phyloP scores from a whole-genome alignment of 2,797 vertebrate genomes.

The Atherinosoma microstoma region DNA sequence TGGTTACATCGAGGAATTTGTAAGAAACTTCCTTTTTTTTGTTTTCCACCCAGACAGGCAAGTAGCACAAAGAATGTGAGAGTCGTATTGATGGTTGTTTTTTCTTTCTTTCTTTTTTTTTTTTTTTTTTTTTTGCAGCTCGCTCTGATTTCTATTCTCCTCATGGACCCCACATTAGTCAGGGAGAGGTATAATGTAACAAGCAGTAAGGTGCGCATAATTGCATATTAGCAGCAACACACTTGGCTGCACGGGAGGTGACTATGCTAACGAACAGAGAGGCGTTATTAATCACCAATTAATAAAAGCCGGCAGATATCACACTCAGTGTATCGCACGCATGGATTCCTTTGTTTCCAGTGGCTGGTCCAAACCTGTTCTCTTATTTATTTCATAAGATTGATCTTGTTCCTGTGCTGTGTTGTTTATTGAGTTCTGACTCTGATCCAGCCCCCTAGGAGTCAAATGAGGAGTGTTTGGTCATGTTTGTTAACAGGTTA shows the following conservation, averaged over 20 bases:
- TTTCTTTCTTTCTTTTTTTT: slow-evolving; percentile 1
- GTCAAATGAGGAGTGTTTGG: slow-evolving; percentile 73
- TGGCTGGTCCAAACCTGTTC: slow-evolving; percentile 71
- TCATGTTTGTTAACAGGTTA: slow-evolving; percentile 79
- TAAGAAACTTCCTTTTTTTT: slow-evolving; percentile 59
- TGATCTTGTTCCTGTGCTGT: slow-evolving; percentile 73
- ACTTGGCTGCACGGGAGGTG: slow-evolving; percentile 97
- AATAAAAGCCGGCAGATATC: slow-evolving; percentile 88
- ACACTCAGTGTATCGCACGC: slow-evolving; percentile 73
- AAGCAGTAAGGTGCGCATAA: slow-evolving; percentile 94
- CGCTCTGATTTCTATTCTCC: slow-evolving; percentile 78
- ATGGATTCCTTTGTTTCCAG: slow-evolving; percentile 80
- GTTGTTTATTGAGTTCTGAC: slow-evolving; percentile 77
- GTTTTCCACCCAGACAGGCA: slow-evolving; percentile 51
- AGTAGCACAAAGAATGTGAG: slow-evolving; percentile 63
- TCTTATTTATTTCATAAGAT: slow-evolving; percentile 80
- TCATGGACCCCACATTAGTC: slow-evolving; percentile 83
- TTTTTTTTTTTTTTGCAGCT: slow-evolving; percentile 55
- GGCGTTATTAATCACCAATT: slow-evolving; percentile 98
- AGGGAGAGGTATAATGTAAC: slow-evolving; percentile 88
- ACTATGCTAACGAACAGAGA: slow-evolving; percentile 96
- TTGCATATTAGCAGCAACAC: slow-evolving; percentile 87
- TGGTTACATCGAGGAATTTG: slow-evolving; percentile 74
- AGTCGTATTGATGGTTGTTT: slow-evolving; percentile 67
- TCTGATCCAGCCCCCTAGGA: slow-evolving; percentile 74